Evolutionary conservation across 2,888 invertebrate genomes (phyloP), one percentile per base, ranked within the genome.

Genomic region (Agrotis clavis): DNA sequence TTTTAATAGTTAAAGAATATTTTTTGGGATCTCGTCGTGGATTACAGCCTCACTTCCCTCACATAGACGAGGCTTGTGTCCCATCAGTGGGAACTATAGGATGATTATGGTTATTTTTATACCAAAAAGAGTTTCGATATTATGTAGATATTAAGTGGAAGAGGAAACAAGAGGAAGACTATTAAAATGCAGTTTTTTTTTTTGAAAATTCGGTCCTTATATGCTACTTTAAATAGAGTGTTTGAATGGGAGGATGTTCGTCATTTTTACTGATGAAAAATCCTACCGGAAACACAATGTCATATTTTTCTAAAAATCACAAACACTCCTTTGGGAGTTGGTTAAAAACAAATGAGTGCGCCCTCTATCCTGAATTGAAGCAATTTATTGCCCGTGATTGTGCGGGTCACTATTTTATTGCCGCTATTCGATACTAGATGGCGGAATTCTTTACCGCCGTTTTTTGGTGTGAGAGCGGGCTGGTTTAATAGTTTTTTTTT

Each of bases 391-490:
- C 51, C 48, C 50, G 69, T 60, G 57, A 63, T 71, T 74, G 74
- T 63, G 1, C 11, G 47, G 59, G 45, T 51, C 61, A 25, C 78
- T 79, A 77, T 83, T 87, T 90, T 90, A 88, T 90, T 89, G 79
- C 84, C 68, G 84, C 90, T 88, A 89, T 81, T 86, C 90, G 88
- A 88, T 90, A 88, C 90, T 88, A 90, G 90, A 88, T 90, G 90
- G 90, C 90, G 77, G 74, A 63, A 66, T 71, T 54, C 47, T 72
- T 79, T 53, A 69, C 14, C 62, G 30, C 35, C 47, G 2, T 16
- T 48, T 30, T 59, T 30, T 19, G 51, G 16, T 7, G 25, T 54
- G 14, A 18, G 21, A 4, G 9, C 45, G n/a, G 16, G 25, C 9
- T 16, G 13, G 9, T 35, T 50, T 54, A 19, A 41, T 19, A 64